phyloP scores from a whole-genome alignment of 2,888 invertebrate genomes.

The Lissocephala sabroskyi region DNA sequence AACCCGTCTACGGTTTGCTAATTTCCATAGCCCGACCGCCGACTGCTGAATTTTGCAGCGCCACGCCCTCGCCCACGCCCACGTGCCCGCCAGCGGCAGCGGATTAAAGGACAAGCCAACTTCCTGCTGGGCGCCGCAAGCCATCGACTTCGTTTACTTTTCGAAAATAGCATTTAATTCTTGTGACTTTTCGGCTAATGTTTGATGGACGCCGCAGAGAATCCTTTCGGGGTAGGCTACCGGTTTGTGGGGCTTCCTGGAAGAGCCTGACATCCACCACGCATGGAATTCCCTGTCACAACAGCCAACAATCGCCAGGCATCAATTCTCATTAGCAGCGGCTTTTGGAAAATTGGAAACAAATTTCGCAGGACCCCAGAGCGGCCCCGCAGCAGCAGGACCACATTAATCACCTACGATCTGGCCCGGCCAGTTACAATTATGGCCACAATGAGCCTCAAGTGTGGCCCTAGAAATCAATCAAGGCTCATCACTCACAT shows the following conservation, averaged over 20 bases:
- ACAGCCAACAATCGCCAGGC: no score
- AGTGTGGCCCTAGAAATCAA: constrained; percentile 69
- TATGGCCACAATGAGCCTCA: constrained; percentile 55
- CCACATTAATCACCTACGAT: constrained; percentile 50
- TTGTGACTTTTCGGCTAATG: constrained; percentile 20
- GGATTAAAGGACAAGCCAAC: constrained; percentile 24
- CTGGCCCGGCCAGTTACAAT: constrained; percentile 42
- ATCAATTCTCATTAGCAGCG: constrained; percentile 70
- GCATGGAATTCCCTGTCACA: no score
- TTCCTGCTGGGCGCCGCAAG: constrained; percentile 31
- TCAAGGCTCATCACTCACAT: constrained; percentile 67
- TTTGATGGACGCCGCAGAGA: constrained; percentile 33
- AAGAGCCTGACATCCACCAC: no score
- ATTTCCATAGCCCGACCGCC: constrained; percentile 46
- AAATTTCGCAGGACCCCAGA: constrained; percentile 36
- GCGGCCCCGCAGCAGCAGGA: constrained; percentile 3
- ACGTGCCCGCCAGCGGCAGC: constrained; percentile 32
- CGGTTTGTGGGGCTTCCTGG: constrained; percentile 23
- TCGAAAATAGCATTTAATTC: constrained; percentile 12
- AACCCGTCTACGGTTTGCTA: constrained; percentile 63
- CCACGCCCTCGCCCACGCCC: constrained; percentile 40
- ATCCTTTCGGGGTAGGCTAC: constrained; percentile 32
- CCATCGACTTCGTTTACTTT: constrained; percentile 5
- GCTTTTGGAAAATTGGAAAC: constrained; percentile 63
- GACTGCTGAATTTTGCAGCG: constrained; percentile 39